phyloP scores from a whole-genome alignment of 1,140 invertebrate species.

The Leptopilina clavipes region DNA sequence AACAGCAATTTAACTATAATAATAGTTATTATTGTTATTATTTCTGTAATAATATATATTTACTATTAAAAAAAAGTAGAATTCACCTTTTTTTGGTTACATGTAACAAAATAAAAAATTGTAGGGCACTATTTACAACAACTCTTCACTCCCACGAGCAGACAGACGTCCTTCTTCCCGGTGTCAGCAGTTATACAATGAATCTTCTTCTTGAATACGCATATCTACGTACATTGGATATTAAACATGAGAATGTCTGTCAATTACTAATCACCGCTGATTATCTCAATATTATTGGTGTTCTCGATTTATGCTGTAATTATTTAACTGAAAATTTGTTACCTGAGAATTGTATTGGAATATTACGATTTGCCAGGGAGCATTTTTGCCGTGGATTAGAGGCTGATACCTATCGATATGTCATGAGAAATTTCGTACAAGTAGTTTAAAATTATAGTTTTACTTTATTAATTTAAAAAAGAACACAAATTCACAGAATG shows the following conservation, averaged over 20 bases:
- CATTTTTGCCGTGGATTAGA: constrained; percentile 84
- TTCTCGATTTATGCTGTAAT: constrained; percentile 85
- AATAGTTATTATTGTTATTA: too few species aligned
- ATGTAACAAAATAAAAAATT: neutral
- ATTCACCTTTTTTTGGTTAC: neutral
- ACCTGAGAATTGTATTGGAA: constrained; percentile 87
- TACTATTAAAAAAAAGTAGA: neutral
- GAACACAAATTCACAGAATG: too few species aligned
- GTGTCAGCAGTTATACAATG: constrained; percentile 85
- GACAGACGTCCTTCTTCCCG: constrained; percentile 83
- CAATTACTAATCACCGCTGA: constrained; percentile 84
- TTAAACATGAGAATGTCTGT: constrained; percentile 86
- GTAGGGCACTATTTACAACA: constrained; percentile 89
- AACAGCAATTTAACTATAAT: too few species aligned
- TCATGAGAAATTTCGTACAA: constrained; percentile 84
- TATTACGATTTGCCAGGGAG: constrained; percentile 85
- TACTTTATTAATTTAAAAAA: too few species aligned
- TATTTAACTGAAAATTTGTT: constrained; percentile 80
- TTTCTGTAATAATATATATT: too few species aligned
- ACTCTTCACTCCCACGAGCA: constrained; percentile 80
- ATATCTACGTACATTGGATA: constrained; percentile 82
- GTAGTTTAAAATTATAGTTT: constrained; percentile 69
- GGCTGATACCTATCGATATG: constrained; percentile 80
- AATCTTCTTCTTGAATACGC: constrained; percentile 86
- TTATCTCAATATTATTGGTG: constrained; percentile 86